Evolutionary conservation across 2,113 vertebrate genomes (phyloP), one percentile per base, ranked within the genome.

Genomic region (Oenanthe oenanthe): DNA sequence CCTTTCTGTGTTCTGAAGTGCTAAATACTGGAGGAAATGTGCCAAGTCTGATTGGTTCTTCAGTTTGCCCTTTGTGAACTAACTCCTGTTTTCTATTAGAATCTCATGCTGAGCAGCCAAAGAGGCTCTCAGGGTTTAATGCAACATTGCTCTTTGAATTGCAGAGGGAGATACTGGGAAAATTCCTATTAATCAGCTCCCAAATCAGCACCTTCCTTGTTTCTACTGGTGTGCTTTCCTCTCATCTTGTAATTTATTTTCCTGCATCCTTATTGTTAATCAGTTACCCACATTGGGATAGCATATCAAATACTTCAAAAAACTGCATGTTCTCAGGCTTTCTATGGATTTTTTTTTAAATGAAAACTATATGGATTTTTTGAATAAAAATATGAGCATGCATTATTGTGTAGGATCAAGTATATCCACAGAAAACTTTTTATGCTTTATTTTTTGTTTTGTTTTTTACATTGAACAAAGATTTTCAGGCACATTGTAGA

Each of bases 131-230:
- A 48, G 61, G 34, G 45, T 95, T n/a, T 82, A 88, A 93, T 71
- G 79, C 68, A 92, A 82, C 43, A 50, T 21, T 88, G 31, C 29
- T 80, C 17, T 89, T 84, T 93, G 66, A 88, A 85, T 86, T 92
- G 66, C 31, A 82, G 36, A 93, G 54, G 28, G n/a, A 86, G 51
- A 85, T 73, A 92, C 18, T 79, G 36, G 56, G 51, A 91, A 92
- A 36, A 67, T 68, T 71, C 62, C 56, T 48, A 78, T 91, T 95
- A 87, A 93, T 79, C 83, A 92, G 24, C 13, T 67, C 86, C 51
- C 56, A 85, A 90, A 88, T 4, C 54, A 76, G 28, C 31, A 65
- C 29, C 66, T 91, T 20, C 8, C 28, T 68, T 86, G 51, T 88
- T 89, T 53, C 18, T 81, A 19, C 12, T 88, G 18, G 9, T 56